Conservation (phyloP, 2,113 vertebrate species). For the Oncorhynchus clarkii region DNA sequence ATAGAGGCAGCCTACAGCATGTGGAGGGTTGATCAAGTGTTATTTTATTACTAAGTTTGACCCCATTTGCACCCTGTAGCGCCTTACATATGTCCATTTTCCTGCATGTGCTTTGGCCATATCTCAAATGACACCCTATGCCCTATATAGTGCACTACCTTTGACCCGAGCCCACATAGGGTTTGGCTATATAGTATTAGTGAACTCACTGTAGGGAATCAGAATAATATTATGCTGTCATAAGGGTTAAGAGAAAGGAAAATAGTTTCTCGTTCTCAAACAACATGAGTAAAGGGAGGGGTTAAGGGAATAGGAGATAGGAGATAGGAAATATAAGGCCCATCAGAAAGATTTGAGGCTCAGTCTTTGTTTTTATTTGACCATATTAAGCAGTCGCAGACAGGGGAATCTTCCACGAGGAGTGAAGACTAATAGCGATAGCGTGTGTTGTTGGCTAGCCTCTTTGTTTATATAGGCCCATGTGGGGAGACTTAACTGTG, state of each 20-base stretch:
- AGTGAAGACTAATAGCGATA: constrained; percentile 18
- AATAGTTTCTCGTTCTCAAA: no score
- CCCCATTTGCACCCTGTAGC: constrained; percentile 25
- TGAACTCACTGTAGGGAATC: no score
- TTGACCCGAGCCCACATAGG: no score
- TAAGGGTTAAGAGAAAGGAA: no score
- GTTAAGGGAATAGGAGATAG: no score
- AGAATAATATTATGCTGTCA: no score
- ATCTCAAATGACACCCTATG: no score
- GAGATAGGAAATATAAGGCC: no score
- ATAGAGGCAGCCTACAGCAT: constrained; percentile 7
- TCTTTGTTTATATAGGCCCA: neutral
- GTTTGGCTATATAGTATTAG: no score
- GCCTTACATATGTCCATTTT: neutral
- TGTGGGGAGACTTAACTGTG: neutral
- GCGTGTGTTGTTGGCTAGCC: neutral
- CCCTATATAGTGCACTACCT: no score
- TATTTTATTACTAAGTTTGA: constrained; percentile 32
- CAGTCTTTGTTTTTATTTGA: constrained; percentile 10
- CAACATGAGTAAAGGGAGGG: no score
- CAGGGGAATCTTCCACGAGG: constrained; percentile 9
- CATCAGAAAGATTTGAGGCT: no score
- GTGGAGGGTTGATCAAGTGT: constrained; percentile 15
- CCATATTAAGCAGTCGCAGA: constrained; percentile 23
- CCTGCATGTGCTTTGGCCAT: neutral